Evolutionary conservation across 2,888 invertebrate species (phyloP), one percentile per base, ranked within the genome.

Genomic region (Julus scanicus): DNA sequence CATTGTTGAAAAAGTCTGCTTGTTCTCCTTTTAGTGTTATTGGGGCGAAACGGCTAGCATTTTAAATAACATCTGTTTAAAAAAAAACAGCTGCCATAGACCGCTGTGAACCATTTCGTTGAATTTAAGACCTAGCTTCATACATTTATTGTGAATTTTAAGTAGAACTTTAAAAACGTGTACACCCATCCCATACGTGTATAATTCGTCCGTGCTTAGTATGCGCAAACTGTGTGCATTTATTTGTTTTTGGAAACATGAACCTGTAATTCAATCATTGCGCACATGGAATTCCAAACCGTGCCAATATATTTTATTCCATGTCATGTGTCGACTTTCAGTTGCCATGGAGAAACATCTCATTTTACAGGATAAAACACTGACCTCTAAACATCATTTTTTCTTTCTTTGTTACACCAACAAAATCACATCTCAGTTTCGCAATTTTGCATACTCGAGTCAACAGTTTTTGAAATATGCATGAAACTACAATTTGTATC

Each of bases 311-410:
- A 53, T 13, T 53, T 4, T 13, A 53, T 3, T 13, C 53, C 53
- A 53, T 53, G 53, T 53, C 53, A 53, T 53, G 53, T 13, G 17
- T 53, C 53, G 53, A 11, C 57, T 8, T 57, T 5, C 57, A n/a
- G 17, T 57, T 57, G 17, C 17, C 57, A n/a, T n/a, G 17, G n/a
- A n/a, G n/a, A 57, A 57, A 57, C 13, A 8, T 57, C 57, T 57
- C n/a, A 57, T 57, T 57, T 57, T 57, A 3, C 57, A 4, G 8
- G 57, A n/a, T 13, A 57, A 57, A 57, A 57, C 29, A 8, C 57
- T 57, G 57, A 57, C 57, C 57, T n/a, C 57, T 57, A 57, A 57
- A 57, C 57, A 57, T 57, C 9, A 57, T 57, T 57, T 57, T 53
- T 2, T 2, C 9, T 11, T 15, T 53, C 11, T 3, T 9, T 15